phyloP scores from a whole-genome alignment of 2,888 invertebrate species.

The Alitta virens region DNA sequence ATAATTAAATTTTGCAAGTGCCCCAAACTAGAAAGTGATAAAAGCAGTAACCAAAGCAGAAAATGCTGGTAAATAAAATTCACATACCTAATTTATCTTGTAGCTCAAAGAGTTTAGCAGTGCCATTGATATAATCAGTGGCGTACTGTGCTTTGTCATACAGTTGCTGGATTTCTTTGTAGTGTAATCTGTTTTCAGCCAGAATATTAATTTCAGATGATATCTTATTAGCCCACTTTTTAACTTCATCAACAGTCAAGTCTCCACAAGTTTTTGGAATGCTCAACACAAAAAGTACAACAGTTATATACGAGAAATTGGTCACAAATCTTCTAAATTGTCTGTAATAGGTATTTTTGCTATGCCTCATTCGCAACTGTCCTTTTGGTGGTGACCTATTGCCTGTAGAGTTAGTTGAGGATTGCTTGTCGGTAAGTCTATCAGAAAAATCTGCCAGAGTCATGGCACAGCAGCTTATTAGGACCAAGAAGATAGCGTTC shows the following conservation, averaged over 20 bases:
- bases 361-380: neutral
- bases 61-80: neutral
- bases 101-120: slow-evolving; percentile 15
- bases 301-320: neutral
- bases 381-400: neutral
- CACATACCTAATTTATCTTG: slow-evolving; percentile 20
- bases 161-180: slow-evolving; percentile 16
- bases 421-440: neutral
- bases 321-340: neutral
- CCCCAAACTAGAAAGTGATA: neutral
- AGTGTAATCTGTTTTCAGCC: slow-evolving; percentile 12
- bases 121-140: slow-evolving; percentile 15
- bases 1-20: neutral
- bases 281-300: slow-evolving; percentile 5
- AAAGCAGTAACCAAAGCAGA: neutral
- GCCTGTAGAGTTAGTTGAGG: neutral
- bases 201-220: slow-evolving; percentile 14
- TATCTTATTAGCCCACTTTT: slow-evolving; percentile 11
- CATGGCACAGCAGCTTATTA: neutral
- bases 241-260: slow-evolving; percentile 3
- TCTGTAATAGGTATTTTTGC: neutral
- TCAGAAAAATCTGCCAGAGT: neutral
- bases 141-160: slow-evolving; percentile 18
- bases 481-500: neutral
- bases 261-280: neutral